These are phyloP conservation scores for Azemiops feae DNA, from an alignment of 2,113 vertebrate species.

Conservation along the genomic window DNA sequence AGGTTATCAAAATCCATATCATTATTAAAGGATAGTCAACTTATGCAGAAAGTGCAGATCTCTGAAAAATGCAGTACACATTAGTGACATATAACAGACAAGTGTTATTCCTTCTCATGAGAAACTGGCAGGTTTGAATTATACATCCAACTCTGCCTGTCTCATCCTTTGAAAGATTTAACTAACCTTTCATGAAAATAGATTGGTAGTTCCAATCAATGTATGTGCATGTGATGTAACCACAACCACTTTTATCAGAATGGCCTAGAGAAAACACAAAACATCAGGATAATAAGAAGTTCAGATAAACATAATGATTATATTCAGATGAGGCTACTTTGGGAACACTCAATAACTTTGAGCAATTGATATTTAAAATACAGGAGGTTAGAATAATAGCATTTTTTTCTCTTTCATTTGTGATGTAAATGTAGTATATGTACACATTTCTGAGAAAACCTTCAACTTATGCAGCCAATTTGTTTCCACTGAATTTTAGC, in stretches of 20 bases:
- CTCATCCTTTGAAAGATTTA: constrained; percentile 52
- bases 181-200: constrained; percentile 62
- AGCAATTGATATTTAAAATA: constrained; percentile 1
- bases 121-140: constrained; percentile 39
- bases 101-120: constrained; percentile 26
- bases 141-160: constrained; percentile 33
- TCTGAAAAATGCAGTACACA: not conserved
- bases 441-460: constrained; percentile 42
- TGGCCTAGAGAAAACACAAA: constrained; percentile 14
- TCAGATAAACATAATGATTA: constrained; percentile 28
- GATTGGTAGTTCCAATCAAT: constrained; percentile 51
- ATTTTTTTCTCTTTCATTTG: not conserved
- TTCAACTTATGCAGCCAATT: constrained; percentile 43
- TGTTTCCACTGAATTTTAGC: constrained; percentile 12
- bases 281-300: constrained; percentile 18
- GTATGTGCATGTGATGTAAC: constrained; percentile 40
- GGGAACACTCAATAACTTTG: constrained; percentile 26
- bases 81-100: constrained; percentile 18
- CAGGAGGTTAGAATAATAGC: not conserved
- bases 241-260: constrained; percentile 18
- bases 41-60: constrained; percentile 29
- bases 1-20: constrained; percentile 28
- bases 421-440: not conserved
- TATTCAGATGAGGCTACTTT: constrained; percentile 23
- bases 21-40: constrained; percentile 16